These are phyloP conservation scores for Dryas iulia DNA, from an alignment of 1,140 invertebrate species.

Conservation along the genomic window DNA sequence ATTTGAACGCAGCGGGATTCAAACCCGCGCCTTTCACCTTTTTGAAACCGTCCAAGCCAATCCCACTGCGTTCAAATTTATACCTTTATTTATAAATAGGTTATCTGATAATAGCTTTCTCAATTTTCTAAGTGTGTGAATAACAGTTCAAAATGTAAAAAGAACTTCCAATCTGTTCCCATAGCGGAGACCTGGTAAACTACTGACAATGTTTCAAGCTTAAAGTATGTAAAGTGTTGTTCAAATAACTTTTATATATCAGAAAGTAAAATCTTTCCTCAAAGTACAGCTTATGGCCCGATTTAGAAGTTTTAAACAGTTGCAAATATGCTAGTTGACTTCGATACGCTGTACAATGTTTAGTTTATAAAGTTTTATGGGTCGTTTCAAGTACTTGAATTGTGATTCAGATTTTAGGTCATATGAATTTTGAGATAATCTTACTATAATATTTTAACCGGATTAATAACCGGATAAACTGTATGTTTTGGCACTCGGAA, in stretches of 20 bases:
- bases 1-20: too few species aligned
- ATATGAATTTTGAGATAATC: background rate
- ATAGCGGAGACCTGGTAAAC: background rate
- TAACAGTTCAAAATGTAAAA: too few species aligned
- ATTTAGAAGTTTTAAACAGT: conserved; percentile 2
- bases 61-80: too few species aligned
- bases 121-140: too few species aligned
- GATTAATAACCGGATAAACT: too few species aligned
- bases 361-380: background rate
- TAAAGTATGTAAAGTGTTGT: conserved; percentile 3
- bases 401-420: background rate
- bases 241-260: background rate
- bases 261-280: background rate
- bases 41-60: too few species aligned
- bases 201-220: conserved; percentile 1
- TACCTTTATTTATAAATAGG: too few species aligned
- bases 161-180: background rate
- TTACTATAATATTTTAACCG: too few species aligned
- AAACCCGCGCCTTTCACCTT: too few species aligned
- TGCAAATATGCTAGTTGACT: conserved; percentile 4
- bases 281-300: conserved; percentile 4
- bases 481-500: too few species aligned
- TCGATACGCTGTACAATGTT: conserved; percentile 1
- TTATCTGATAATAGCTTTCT: too few species aligned
- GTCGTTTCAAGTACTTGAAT: background rate